phyloP scores from a whole-genome alignment of 1,140 invertebrate species.

The Cephus cinctus region DNA sequence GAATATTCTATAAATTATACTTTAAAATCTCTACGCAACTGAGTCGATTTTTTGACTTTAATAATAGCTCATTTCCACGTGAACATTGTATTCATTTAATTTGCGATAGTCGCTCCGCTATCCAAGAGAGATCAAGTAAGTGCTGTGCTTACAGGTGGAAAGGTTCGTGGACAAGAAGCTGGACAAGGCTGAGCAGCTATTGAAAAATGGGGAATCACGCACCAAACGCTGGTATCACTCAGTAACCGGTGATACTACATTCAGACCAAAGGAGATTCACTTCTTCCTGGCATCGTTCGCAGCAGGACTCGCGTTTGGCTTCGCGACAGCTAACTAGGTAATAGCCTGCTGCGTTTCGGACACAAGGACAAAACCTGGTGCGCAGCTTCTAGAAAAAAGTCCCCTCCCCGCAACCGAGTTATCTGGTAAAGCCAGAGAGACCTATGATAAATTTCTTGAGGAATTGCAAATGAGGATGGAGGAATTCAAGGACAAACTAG shows the following conservation, averaged over 20 bases:
- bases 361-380: conserved; percentile 21
- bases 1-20: too few species aligned
- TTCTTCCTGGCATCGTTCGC: conserved; percentile 73
- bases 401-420: conserved; percentile 9
- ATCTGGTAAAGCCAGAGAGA: conserved; percentile 12
- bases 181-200: conserved; percentile 70
- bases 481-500: conserved; percentile 27
- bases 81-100: too few species aligned
- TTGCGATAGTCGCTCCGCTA: too few species aligned
- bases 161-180: conserved; percentile 75
- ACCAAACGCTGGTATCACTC: conserved; percentile 72
- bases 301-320: conserved; percentile 69
- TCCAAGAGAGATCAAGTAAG: too few species aligned
- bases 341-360: conserved; percentile 42
- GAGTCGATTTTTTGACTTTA: too few species aligned
- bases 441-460: too few species aligned
- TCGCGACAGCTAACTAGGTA: conserved; percentile 50
- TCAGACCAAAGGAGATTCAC: conserved; percentile 69
- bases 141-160: conserved; percentile 73
- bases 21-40: too few species aligned
- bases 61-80: too few species aligned
- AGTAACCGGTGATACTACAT: conserved; percentile 62
- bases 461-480: conserved; percentile 24
- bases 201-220: conserved; percentile 67
- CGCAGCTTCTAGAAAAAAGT: too few species aligned